Base-by-base conservation (phyloP, 1,140 invertebrate genomes). In the Pogonognathellus flavescens region DNA sequence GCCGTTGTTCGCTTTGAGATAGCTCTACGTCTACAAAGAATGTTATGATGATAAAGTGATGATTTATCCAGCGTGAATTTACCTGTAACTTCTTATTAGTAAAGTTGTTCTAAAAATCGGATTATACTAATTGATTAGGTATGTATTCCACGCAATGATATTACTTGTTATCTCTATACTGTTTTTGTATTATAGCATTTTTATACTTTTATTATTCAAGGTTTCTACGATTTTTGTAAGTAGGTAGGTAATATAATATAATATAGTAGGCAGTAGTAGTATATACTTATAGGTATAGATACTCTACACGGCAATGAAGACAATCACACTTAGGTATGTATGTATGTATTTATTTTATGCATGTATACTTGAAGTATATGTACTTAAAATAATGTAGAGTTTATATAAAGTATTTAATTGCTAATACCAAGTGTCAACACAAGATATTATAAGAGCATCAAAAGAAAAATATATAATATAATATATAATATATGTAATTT, bases 271-370 rank as follows among this genome's bases (percentile, higher is more conserved):
- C 16, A 31, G 70, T 76, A 49, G 41, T 76, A 76, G 25, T 76
- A 76, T 31, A 76, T 76, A 76, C 11, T 57, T 57, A 31, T 76
- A 76, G 70, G 70, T 76, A 70, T 41, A 76, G 31, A n/a, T 76
- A 76, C 70, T 41, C 70, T 76, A 76, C 31, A 41, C 70, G 70
- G 49, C 70, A 41, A 76, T 31, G 70, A 49, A 41, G 70, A 76
- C 70, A 76, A 76, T 76, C 70, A 76, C 70, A 76, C 70, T 76
- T 76, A 76, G 70, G 70, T 76, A 76, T 76, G 25, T 66, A 66
- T 20, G 62, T 66, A 41, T 41, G 31, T 41, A 41, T 41, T 41
- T 41, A 41, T 41, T 41, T 41, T 41, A 41, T 41, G 1, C 31
- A 41, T 41, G 31, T 6, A 41, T 41, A 3, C 1, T 41, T 41